A percentile compares a stretch with the other conserved stretches of the same genome.
phyloP scores from a whole-genome alignment of 2,797 vertebrate genomes.

The Tachyglossus aculeatus region DNA sequence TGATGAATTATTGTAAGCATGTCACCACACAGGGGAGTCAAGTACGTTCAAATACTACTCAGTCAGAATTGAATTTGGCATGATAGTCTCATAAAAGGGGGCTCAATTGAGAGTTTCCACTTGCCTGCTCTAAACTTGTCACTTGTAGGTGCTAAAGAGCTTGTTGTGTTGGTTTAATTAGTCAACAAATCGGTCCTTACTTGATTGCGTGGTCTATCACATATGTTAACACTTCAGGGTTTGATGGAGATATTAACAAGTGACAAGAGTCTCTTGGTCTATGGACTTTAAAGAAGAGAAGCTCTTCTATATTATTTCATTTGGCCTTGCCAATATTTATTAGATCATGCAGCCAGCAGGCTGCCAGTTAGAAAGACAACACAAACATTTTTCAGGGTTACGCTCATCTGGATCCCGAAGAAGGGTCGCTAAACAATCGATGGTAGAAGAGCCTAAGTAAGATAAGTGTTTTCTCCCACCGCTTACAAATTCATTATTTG shows the following conservation, averaged over 20 bases:
- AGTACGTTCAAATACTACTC: constrained; percentile 97
- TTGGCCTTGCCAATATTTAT: constrained; percentile 88
- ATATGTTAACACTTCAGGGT: constrained; percentile 93
- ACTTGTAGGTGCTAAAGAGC: constrained; percentile 88
- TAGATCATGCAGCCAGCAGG: constrained; percentile 87
- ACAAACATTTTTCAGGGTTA: constrained; percentile 83
- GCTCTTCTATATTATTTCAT: constrained; percentile 87
- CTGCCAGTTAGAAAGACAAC: constrained; percentile 81
- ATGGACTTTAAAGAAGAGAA: constrained; percentile 86
- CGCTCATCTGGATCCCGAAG: constrained; percentile 81
- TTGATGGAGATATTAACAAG: constrained; percentile 88
- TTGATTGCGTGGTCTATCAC: constrained; percentile 85
- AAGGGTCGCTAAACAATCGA: constrained; percentile 79
- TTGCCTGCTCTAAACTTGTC: constrained; percentile 94
- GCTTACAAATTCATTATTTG: constrained; percentile 84
- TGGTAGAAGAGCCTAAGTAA: constrained; percentile 82
- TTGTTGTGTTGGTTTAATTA: constrained; percentile 93
- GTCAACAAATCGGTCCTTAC: constrained; percentile 91
- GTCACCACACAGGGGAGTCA: constrained; percentile 93
- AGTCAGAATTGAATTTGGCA: constrained; percentile 98
- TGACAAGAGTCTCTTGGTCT: constrained; percentile 86
- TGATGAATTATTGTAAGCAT: constrained; percentile 90
- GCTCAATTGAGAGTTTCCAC: constrained; percentile 94
- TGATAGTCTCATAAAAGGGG: constrained; percentile 93
- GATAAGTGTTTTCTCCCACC: constrained; percentile 83